Conservation (phyloP, 2,888 invertebrate species). For the Urechis unicinctus region DNA sequence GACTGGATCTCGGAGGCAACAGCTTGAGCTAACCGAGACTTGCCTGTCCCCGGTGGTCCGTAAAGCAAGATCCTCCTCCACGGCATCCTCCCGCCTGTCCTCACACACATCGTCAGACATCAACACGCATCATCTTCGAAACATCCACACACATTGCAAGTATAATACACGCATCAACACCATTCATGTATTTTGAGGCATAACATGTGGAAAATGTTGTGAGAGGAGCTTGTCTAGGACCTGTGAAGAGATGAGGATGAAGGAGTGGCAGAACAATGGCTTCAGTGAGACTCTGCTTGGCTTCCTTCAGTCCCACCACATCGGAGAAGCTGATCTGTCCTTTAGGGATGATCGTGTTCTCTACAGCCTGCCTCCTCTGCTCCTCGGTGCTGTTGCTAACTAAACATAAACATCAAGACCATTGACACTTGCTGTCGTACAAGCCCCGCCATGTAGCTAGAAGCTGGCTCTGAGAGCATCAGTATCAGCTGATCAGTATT, state of each 20-base stretch:
- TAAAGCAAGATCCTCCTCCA: slow-evolving; percentile 49
- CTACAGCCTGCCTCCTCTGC: background rate
- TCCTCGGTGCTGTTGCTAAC: background rate
- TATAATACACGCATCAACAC: background rate
- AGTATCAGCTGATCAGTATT: too few relatives aligned
- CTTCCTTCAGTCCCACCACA: slow-evolving; percentile 49
- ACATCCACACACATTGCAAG: background rate
- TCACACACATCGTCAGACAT: background rate
- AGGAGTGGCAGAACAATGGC: slow-evolving; percentile 55
- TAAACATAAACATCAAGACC: too few relatives aligned
- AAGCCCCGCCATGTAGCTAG: too few relatives aligned
- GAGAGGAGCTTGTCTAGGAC: too few relatives aligned
- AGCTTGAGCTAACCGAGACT: slow-evolving; percentile 46
- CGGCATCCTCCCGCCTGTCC: slow-evolving; percentile 27
- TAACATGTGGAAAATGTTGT: background rate
- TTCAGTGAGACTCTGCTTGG: slow-evolving; percentile 54
- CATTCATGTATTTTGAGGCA: background rate
- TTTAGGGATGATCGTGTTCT: background rate
- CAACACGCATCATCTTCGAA: background rate
- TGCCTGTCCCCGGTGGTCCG: slow-evolving; percentile 52
- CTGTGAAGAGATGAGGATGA: slow-evolving; percentile 57
- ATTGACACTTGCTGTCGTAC: too few relatives aligned
- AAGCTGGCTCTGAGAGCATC: too few relatives aligned
- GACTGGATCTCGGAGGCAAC: slow-evolving; percentile 54
- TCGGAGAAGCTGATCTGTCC: background rate